These are phyloP conservation scores for Samia ricini DNA, from an alignment of 1,140 invertebrate genomes.

Conservation along the genomic window DNA sequence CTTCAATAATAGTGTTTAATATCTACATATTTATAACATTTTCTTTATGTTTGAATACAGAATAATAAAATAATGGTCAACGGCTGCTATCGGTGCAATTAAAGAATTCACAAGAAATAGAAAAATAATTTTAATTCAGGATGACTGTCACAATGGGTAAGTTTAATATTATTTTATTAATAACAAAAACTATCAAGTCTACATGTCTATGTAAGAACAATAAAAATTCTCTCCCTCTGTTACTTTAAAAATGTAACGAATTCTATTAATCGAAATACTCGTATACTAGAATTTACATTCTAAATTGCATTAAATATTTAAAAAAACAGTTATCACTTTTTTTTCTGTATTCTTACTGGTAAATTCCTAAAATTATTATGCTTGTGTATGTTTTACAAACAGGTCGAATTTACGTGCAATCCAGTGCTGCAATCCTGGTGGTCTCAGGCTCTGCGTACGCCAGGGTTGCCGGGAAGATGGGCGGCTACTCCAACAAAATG, in stretches of 20 bases:
- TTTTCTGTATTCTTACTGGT: too few relatives aligned
- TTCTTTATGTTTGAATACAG: neutral
- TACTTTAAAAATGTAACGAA: too few relatives aligned
- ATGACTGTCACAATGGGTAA: neutral
- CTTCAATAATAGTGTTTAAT: too few relatives aligned
- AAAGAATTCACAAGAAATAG: neutral
- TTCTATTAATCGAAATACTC: too few relatives aligned
- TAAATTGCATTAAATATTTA: too few relatives aligned
- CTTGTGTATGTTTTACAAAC: neutral
- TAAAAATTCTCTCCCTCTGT: too few relatives aligned
- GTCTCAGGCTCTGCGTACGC: slow-evolving; percentile 74
- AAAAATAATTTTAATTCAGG: neutral
- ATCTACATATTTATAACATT: neutral
- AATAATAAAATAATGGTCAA: neutral
- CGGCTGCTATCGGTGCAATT: neutral
- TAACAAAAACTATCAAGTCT: too few relatives aligned
- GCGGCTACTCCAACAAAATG: slow-evolving; percentile 83
- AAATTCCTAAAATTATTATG: too few relatives aligned
- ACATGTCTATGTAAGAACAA: too few relatives aligned
- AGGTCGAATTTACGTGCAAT: slow-evolving; percentile 25
- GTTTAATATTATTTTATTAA: neutral
- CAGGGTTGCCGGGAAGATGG: slow-evolving; percentile 84
- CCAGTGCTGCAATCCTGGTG: slow-evolving; percentile 49
- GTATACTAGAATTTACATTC: too few relatives aligned
- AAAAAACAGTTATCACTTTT: too few relatives aligned